Evolutionary conservation across 2,888 invertebrate genomes (phyloP), one percentile per base, ranked within the genome.

Genomic region (Ormyrus labotus): DNA sequence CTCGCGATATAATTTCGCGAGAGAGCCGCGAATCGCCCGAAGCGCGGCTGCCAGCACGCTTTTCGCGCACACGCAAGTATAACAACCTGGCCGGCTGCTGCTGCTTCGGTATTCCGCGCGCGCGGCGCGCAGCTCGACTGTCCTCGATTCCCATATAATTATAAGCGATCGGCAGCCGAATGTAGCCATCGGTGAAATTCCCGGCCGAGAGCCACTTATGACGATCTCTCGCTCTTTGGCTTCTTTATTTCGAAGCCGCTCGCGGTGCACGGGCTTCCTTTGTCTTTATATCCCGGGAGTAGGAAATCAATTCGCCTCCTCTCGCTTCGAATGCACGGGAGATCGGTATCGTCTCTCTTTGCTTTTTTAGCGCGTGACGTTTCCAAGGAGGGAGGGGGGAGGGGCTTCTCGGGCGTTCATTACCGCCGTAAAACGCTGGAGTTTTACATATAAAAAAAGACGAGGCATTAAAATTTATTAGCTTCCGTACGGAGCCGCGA

Each of bases 61-160:
- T 34, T 34, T 34, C 34, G 34, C 34, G 3, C 34, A 4, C 34
- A 34, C 34, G 34, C 34, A 34, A 34, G 34, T 19, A 19, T 1
- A 19, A 19, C 19, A 19, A 19, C 19, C 19, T 19, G 19, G 19
- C 19, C 19, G 19, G 19, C 19, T 19, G 19, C 34, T 48, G 63
- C 58, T 6, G 53, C 63, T 58, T 77, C 70, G 77, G 80, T 77
- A 73, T 80, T 79, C 77, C 76, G 57, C 50, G 13, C 55, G 51
- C 78, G 55, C 45, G 60, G 13, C 6, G 5, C 45, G 70, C 48
- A 64, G 10, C 34, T 34, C 65, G 19, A 58, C 34, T 78, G 80
- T 81, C 75, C 82, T 81, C 80, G 74, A 80, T 81, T 80, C 74
- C 75, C 82, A 78, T 34, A 34, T 82, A 78, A 82, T 81, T 78